Evolutionary conservation across 2,113 vertebrate genomes (phyloP), one percentile per base, ranked within the genome.

Genomic region (Calidris pugnax): DNA sequence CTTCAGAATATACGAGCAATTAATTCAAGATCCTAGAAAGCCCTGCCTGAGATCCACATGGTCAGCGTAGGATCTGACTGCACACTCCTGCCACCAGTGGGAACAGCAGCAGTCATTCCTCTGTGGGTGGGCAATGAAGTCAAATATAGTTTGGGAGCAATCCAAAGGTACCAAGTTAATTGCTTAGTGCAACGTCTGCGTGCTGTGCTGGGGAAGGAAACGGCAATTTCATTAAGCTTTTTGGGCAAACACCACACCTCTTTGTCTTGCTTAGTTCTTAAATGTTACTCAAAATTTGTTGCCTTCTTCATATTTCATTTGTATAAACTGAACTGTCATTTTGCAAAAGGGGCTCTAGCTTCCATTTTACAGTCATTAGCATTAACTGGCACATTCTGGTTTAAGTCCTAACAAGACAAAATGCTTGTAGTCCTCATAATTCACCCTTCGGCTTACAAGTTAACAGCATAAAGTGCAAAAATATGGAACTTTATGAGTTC

Each of bases 91-190:
- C 22, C 64, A 51, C 18, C 45, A 35, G 66, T 56, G 71, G 53
- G 64, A 83, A 45, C 73, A 76, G 71, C 35, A 77, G 80, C 55
- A 89, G 41, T 66, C 64, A 14, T 68, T 93, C 64, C 66, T 75
- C 74, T 39, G 74, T 77, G 87, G 81, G 80, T 78, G 81, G 83
- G 67, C 78, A 88, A n/a, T 4, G 0, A 88, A 87, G 55, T 87
- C 53, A 91, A 85, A 60, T 73, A 53, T 8, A 53, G 28, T 90
- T 83, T 83, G 85, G 78, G 85, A 92, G n/a, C 79, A 91, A 87
- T 72, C 82, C 88, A 90, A 69, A 85, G 82, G 85, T 73, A 95
- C 9, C 85, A 64, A 30, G 19, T 63, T 92, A 94, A 93, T 90
- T 85, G 82, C 71, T 90, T 79, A 69, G 57, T 60, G 62, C 69